A percentile compares a stretch with the other conserved stretches of the same genome.
Conservation (phyloP, 2,888 invertebrate species). For the Halocaridina rubra region DNA sequence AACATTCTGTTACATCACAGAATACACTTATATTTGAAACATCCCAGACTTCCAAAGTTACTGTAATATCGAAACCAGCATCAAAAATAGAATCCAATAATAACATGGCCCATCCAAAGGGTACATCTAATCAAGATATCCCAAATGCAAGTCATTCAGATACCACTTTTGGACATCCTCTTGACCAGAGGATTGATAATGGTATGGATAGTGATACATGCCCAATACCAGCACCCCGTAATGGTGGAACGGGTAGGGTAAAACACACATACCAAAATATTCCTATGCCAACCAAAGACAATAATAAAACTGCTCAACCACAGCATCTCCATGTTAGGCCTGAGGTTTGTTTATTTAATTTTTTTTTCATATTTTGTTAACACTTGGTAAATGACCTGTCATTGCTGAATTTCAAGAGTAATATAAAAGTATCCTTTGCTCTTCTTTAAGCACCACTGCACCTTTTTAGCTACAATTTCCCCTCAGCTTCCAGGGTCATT, state of each 20-base stretch:
- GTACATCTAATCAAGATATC: neutral
- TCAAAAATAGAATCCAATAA: slow-evolving; percentile 30
- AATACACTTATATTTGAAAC: slow-evolving; percentile 49
- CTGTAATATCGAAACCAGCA: slow-evolving; percentile 25
- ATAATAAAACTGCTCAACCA: slow-evolving; percentile 64
- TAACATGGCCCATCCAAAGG: slow-evolving; percentile 2
- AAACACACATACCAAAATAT: slow-evolving; percentile 73
- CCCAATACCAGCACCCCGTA: slow-evolving; percentile 58
- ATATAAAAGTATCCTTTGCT: too few species aligned
- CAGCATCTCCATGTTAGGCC: slow-evolving; percentile 17
- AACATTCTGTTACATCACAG: slow-evolving; percentile 46
- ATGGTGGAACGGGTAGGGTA: slow-evolving; percentile 47
- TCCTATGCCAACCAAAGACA: slow-evolving; percentile 71
- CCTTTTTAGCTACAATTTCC: too few species aligned
- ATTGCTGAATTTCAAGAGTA: slow-evolving; percentile 41
- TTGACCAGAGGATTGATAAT: slow-evolving; percentile 34
- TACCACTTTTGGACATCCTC: neutral
- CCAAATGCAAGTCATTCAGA: neutral
- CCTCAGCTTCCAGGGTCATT: neutral
- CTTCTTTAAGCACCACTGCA: neutral
- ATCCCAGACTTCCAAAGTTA: slow-evolving; percentile 52
- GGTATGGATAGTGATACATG: slow-evolving; percentile 25
- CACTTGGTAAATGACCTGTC: slow-evolving; percentile 43
- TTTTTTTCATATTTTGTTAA: slow-evolving; percentile 26
- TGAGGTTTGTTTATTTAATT: slow-evolving; percentile 56